Conservation (phyloP, 1,140 invertebrate species). For the Odontomachus brunneus region DNA sequence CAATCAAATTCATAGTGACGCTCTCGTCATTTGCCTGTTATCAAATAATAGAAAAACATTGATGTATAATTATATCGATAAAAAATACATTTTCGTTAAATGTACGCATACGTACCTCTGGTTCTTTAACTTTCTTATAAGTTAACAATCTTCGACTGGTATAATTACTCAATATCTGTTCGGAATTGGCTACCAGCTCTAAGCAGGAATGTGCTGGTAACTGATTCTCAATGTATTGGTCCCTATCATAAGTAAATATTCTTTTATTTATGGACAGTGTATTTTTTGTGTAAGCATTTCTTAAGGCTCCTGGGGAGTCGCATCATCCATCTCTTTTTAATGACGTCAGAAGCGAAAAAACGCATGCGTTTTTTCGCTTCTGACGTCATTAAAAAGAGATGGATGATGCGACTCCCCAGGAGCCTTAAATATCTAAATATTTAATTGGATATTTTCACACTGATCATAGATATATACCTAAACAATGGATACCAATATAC, state of each 20-base stretch:
- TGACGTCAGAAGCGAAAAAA: too few relatives aligned
- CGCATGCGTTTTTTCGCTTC: too few relatives aligned
- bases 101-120: constrained; percentile 74
- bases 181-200: constrained; percentile 92
- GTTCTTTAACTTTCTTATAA: constrained; percentile 92
- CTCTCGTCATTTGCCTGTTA: constrained; percentile 76
- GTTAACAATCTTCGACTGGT: constrained; percentile 94
- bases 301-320: too few relatives aligned
- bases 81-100: constrained; percentile 7
- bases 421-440: constrained; percentile 52
- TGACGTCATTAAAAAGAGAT: too few relatives aligned
- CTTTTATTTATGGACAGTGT: constrained; percentile 15
- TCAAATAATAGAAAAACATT: constrained; percentile 52
- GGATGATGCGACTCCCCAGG: too few relatives aligned
- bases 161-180: constrained; percentile 92
- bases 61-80: constrained; percentile 54
- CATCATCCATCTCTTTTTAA: too few relatives aligned
- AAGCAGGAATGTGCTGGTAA: constrained; percentile 94
- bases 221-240: constrained; percentile 90
- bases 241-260: constrained; percentile 84
- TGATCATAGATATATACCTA: constrained; percentile 85
- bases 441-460: neutral
- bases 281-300: too few relatives aligned
- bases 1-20: constrained; percentile 79
- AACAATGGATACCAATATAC: constrained; percentile 97